These are phyloP conservation scores for Nyctibius grandis DNA, from an alignment of 2,797 vertebrate species.

Conservation along the genomic window DNA sequence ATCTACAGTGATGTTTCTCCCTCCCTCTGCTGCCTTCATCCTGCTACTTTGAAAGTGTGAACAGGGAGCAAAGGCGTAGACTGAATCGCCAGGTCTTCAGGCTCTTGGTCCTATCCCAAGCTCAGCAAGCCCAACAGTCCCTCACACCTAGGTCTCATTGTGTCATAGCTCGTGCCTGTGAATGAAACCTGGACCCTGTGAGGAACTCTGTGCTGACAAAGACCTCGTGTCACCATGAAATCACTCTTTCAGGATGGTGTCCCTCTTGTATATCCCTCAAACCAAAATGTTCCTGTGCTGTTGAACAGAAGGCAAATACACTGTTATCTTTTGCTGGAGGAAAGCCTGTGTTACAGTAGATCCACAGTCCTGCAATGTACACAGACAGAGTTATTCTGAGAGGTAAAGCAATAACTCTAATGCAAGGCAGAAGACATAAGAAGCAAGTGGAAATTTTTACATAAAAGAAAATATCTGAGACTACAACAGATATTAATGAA, in stretches of 20 bases:
- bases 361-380: background rate
- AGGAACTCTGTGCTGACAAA: background rate
- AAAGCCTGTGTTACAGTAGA: background rate
- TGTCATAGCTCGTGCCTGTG: background rate
- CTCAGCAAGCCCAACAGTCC: background rate
- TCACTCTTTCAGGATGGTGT: background rate
- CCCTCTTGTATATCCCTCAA: background rate
- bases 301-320: background rate
- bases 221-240: background rate
- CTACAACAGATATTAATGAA: conserved; percentile 60
- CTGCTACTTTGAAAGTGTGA: background rate
- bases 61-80: background rate
- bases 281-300: background rate
- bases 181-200: background rate
- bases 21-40: background rate
- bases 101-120: background rate
- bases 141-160: background rate
- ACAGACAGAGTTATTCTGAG: conserved; percentile 10
- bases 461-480: conserved; percentile 56
- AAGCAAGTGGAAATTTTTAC: conserved; percentile 63
- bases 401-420: conserved; percentile 11
- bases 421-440: conserved; percentile 45
- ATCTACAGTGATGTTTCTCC: background rate
- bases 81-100: background rate
- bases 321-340: background rate